These are phyloP conservation scores for Eretmochelys imbricata DNA, from an alignment of 2,113 vertebrate genomes.

Conservation along the genomic window DNA sequence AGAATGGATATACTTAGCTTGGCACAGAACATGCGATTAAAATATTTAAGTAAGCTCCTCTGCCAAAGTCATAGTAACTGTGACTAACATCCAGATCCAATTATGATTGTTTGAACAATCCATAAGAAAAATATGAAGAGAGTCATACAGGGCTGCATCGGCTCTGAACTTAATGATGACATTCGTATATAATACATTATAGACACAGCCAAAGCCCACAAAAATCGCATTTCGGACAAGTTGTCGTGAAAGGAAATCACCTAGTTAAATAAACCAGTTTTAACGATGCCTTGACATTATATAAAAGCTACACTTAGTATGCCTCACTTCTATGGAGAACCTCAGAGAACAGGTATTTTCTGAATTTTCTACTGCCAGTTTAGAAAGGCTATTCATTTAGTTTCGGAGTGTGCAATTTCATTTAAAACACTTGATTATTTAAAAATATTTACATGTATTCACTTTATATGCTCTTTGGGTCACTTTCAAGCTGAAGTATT, in stretches of 20 bases:
- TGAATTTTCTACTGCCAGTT: accelerated
- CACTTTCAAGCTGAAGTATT: background rate
- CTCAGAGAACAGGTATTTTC: background rate
- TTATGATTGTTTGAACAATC: background rate
- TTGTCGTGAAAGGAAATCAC: background rate
- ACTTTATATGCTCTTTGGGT: background rate
- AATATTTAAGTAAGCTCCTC: background rate
- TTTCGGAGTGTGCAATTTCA: background rate
- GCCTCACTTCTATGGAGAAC: background rate
- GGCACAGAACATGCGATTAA: background rate
- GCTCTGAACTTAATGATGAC: background rate
- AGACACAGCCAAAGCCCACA: background rate
- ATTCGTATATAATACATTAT: background rate
- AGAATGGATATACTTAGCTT: background rate
- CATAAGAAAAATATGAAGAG: background rate
- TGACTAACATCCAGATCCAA: background rate
- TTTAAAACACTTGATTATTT: background rate
- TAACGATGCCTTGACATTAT: background rate
- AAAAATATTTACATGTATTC: background rate
- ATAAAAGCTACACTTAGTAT: background rate
- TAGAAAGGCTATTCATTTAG: background rate
- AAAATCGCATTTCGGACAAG: background rate
- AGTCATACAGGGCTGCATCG: background rate
- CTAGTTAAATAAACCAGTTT: background rate
- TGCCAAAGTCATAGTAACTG: background rate